These are phyloP conservation scores for Orthonevra nobilis DNA, from an alignment of 2,888 invertebrate genomes.

Conservation along the genomic window DNA sequence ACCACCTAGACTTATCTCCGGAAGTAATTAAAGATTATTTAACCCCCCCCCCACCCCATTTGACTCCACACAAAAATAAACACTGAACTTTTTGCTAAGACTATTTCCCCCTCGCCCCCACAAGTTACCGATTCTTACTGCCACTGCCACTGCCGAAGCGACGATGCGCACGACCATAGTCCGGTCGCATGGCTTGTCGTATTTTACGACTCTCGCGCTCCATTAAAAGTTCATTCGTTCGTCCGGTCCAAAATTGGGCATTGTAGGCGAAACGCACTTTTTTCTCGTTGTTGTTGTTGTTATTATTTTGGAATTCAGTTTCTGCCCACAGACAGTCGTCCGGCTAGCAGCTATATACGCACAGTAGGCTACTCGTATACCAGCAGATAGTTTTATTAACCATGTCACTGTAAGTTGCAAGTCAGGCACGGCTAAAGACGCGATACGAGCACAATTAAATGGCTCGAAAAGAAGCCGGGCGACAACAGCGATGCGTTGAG, in stretches of 20 bases:
- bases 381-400: conserved; percentile 23
- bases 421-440: conserved; percentile 17
- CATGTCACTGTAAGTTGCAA: conserved; percentile 21
- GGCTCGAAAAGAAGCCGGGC: conserved; percentile 19
- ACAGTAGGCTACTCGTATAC: conserved; percentile 5
- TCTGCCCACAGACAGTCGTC: conserved; percentile 15
- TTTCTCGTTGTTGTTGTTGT: conserved; percentile 20
- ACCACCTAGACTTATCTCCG: conserved; percentile 5
- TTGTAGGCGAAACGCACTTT: conserved; percentile 63
- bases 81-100: conserved; percentile 21
- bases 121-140: neutral
- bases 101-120: neutral
- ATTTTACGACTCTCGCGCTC: conserved; percentile 25
- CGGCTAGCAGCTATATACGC: no score
- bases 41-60: conserved; percentile 1
- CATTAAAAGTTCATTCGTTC: conserved; percentile 57
- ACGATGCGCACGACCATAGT: conserved; percentile 13
- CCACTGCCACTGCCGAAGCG: conserved; percentile 25
- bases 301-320: no score
- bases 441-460: conserved; percentile 36
- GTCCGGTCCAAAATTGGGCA: conserved; percentile 41
- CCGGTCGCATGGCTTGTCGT: conserved; percentile 9
- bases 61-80: neutral
- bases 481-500: conserved; percentile 4
- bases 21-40: conserved; percentile 41